Evolutionary conservation across 2,113 vertebrate genomes (phyloP).

Genomic region (Glaucidium brasilianum): DNA sequence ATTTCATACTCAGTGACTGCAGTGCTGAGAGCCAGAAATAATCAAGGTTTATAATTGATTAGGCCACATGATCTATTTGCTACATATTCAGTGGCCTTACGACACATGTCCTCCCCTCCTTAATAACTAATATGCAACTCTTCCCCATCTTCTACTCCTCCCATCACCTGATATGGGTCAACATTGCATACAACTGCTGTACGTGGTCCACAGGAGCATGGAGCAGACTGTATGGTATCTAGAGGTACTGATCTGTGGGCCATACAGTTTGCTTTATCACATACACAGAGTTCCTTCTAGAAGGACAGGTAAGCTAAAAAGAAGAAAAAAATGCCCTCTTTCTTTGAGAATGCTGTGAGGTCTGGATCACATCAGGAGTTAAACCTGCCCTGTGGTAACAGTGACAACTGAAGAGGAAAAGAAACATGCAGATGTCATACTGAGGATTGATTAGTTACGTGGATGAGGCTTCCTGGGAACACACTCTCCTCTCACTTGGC

Average conservation of each 20-base stretch:
- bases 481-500: background rate
- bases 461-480: background rate
- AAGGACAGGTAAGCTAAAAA: background rate
- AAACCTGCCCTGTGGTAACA: background rate
- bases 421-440: background rate
- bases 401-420: background rate
- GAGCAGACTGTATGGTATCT: background rate
- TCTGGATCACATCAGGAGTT: background rate
- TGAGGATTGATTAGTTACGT: fast-evolving
- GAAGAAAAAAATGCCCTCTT: background rate
- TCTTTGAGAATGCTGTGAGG: background rate
- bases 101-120: background rate
- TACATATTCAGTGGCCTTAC: background rate
- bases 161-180: background rate
- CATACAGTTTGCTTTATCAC: background rate
- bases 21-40: background rate
- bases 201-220: background rate
- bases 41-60: background rate
- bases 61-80: background rate
- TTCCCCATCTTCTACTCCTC: background rate
- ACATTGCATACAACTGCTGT: background rate
- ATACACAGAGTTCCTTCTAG: background rate
- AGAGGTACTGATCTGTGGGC: background rate
- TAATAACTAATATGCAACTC: background rate
- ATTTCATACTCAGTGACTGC: background rate